Percentiles rank a stretch among this genome's conserved stretches.
Evolutionary conservation across 2,888 invertebrate genomes (phyloP).

Genomic region (Scrobipalpa atriplicella): DNA sequence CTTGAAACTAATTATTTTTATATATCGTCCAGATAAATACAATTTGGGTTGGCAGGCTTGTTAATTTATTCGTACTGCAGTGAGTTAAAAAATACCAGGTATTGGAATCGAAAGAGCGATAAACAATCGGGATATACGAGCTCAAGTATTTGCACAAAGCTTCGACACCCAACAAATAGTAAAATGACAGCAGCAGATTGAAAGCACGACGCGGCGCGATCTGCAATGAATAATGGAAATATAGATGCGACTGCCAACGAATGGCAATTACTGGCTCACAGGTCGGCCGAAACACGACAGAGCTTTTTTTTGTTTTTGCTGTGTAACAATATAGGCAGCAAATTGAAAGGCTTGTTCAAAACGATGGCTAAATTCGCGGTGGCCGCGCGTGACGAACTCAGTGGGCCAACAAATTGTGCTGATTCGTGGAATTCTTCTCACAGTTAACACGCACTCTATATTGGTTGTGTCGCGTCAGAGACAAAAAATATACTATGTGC

Average conservation of each 20-base stretch:
- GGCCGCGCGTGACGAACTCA: not conserved
- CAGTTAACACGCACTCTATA: not conserved
- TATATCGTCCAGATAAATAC: no score
- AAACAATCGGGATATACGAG: not conserved
- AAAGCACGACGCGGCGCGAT: conserved; percentile 6
- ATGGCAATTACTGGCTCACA: conserved; percentile 21
- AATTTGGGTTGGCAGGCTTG: no score
- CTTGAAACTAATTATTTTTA: no score
- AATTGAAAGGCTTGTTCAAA: conserved; percentile 12
- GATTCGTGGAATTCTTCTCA: not conserved
- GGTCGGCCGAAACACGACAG: conserved; percentile 6
- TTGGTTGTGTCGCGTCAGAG: not conserved
- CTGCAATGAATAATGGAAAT: conserved; percentile 25
- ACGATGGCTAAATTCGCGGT: not conserved
- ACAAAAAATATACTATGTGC: no score
- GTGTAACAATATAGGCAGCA: not conserved
- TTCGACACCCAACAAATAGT: not conserved
- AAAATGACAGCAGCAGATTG: conserved; percentile 9
- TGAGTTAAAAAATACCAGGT: not conserved
- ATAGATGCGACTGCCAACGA: conserved; percentile 21
- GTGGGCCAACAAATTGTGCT: not conserved
- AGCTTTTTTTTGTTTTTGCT: not conserved
- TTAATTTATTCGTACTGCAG: not conserved
- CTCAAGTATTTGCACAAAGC: not conserved
- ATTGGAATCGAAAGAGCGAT: not conserved